Evolutionary conservation across 2,888 invertebrate species (phyloP).

Genomic region (Lepetodrilus schrolli): DNA sequence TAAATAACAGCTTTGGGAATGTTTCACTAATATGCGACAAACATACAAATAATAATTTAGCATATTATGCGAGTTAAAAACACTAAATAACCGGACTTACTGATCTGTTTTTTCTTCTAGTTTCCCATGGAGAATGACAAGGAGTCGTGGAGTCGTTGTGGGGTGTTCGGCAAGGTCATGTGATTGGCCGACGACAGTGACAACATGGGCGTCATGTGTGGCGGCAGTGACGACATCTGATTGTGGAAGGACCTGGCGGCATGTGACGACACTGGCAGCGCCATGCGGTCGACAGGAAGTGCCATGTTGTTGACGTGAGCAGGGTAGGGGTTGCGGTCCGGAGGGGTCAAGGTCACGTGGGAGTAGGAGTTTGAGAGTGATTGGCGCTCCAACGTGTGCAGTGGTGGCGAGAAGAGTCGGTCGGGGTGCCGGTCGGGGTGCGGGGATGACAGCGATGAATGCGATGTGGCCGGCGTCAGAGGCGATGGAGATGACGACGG

Average conservation of each 20-base stretch:
- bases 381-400: conserved; percentile 1
- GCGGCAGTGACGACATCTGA: conserved; percentile 26
- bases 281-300: conserved; percentile 1
- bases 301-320: conserved; percentile 29
- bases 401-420: not conserved
- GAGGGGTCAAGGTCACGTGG: not conserved
- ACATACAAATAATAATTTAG: no score
- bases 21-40: no score
- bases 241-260: not conserved
- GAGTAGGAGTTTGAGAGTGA: conserved; percentile 23
- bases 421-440: not conserved
- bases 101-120: no score
- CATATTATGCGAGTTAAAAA: no score
- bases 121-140: conserved; percentile 10
- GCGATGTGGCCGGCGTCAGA: not conserved
- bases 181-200: conserved; percentile 19
- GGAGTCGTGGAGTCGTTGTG: conserved; percentile 9
- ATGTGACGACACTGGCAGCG: conserved; percentile 1
- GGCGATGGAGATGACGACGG: not conserved
- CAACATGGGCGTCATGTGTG: conserved; percentile 27
- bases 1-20: no score
- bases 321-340: conserved; percentile 25
- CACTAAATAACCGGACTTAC: no score
- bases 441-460: conserved; percentile 3
- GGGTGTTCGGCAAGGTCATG: conserved; percentile 31